A percentile compares a stretch with the other conserved stretches of the same genome.
Evolutionary conservation across 2,113 vertebrate species (phyloP).

Genomic region (Malurus cyaneus): DNA sequence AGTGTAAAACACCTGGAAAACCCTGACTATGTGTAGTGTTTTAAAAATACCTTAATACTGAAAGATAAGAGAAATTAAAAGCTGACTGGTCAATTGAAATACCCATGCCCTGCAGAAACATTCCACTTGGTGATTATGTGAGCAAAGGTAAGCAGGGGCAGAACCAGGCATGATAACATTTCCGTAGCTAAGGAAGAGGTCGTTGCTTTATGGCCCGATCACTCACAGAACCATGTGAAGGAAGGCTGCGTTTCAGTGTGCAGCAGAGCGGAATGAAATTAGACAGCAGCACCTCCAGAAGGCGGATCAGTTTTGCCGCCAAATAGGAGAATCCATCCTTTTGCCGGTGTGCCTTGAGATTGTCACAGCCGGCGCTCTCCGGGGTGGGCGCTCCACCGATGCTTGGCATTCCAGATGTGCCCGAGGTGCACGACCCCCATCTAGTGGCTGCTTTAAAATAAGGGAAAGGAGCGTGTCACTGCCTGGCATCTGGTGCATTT

Average conservation of each 20-base stretch:
- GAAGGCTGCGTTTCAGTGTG: neutral
- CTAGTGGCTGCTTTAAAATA: neutral
- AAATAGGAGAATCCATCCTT: neutral
- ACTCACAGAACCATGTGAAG: neutral
- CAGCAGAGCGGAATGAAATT: neutral
- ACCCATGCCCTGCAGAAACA: neutral
- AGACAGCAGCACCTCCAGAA: neutral
- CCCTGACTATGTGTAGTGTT: accelerated
- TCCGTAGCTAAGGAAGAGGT: neutral
- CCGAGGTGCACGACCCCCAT: slow-evolving; percentile 43
- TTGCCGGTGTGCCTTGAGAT: neutral
- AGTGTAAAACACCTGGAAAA: neutral
- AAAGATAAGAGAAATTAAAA: neutral
- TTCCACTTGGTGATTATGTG: neutral
- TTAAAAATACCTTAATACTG: neutral
- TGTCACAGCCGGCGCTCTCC: neutral
- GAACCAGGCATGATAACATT: neutral
- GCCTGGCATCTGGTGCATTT: accelerated
- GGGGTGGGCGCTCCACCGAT: neutral
- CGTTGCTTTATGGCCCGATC: neutral
- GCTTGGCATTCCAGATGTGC: slow-evolving; percentile 14
- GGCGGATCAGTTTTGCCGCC: neutral
- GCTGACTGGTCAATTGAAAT: neutral
- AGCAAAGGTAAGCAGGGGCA: neutral
- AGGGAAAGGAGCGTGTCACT: neutral